phyloP scores from a whole-genome alignment of 1,140 invertebrate species.

The Leptinotarsa undecemlineata region DNA sequence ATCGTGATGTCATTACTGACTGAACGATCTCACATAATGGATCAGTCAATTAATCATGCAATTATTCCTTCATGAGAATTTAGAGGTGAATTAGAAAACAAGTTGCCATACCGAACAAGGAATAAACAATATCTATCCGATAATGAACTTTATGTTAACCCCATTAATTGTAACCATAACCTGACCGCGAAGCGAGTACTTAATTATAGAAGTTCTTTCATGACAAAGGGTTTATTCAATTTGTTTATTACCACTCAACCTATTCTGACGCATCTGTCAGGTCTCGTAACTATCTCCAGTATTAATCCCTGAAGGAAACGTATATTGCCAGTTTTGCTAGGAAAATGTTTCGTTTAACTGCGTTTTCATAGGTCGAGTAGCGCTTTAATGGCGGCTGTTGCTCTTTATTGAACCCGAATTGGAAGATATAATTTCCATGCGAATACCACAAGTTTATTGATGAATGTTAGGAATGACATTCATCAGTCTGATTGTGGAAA shows the following conservation, averaged over 20 bases:
- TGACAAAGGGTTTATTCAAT: conserved; percentile 26
- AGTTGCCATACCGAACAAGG: too few species aligned
- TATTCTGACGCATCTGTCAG: conserved; percentile 22
- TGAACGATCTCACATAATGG: too few species aligned
- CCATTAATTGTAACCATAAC: background rate
- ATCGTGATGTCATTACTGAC: too few species aligned
- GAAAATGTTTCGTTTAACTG: conserved; percentile 12
- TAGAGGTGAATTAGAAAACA: too few species aligned
- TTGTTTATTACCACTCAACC: conserved; percentile 20
- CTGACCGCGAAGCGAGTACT: conserved; percentile 2
- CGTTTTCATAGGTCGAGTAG: conserved; percentile 1
- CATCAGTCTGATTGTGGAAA: too few species aligned
- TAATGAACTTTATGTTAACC: background rate
- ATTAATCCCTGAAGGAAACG: conserved; percentile 22
- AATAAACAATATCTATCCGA: too few species aligned
- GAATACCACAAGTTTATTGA: too few species aligned
- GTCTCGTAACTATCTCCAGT: conserved; percentile 19
- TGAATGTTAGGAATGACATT: too few species aligned
- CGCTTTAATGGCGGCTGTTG: background rate
- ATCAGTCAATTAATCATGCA: too few species aligned
- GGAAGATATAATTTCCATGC: too few species aligned
- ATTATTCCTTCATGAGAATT: too few species aligned
- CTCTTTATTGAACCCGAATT: background rate
- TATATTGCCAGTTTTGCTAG: conserved; percentile 9
- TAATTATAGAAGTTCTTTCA: conserved; percentile 19